Percentiles rank a stretch among this genome's conserved stretches.
Evolutionary conservation across 37 sponge, comb jelly and placozoan genomes (phyloP).

Genomic region (Crambe crambe): DNA sequence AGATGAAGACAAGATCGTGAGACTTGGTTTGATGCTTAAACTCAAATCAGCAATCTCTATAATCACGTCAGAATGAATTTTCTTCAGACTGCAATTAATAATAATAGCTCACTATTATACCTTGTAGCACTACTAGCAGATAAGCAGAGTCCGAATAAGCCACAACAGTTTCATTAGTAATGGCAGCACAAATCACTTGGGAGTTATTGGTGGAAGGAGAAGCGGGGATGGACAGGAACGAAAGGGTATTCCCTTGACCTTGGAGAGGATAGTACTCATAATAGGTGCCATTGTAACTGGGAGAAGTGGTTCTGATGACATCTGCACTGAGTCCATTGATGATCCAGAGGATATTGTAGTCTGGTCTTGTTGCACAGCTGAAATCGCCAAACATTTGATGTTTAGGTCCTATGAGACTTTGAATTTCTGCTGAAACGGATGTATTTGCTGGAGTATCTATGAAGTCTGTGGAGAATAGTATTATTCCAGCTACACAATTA

Average conservation of each 20-base stretch:
- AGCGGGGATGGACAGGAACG: constrained; percentile 18
- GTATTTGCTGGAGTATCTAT: not conserved
- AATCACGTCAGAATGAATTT: too few species aligned
- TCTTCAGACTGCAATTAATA: too few species aligned
- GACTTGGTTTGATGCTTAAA: too few species aligned
- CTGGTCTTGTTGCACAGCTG: constrained; percentile 13
- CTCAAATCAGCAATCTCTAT: too few species aligned
- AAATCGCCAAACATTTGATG: not conserved
- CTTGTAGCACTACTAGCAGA: not conserved
- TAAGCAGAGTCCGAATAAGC: constrained; percentile 3
- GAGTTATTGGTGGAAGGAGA: not conserved
- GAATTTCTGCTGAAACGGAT: not conserved
- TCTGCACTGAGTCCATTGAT: constrained; percentile 12
- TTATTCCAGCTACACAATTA: too few species aligned
- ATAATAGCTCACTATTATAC: too few species aligned
- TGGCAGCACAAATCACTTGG: constrained; percentile 5
- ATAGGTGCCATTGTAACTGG: not conserved
- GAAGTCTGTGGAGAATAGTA: too few species aligned
- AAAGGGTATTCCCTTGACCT: not conserved
- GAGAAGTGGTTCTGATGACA: not conserved
- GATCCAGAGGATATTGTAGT: not conserved
- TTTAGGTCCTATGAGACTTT: not conserved
- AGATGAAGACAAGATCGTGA: too few species aligned
- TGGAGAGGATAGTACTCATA: not conserved
- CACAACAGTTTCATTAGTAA: not conserved